Evolutionary conservation across 2,888 invertebrate genomes (phyloP), one percentile per base, ranked within the genome.

Genomic region (Drosophila maculinotata): DNA sequence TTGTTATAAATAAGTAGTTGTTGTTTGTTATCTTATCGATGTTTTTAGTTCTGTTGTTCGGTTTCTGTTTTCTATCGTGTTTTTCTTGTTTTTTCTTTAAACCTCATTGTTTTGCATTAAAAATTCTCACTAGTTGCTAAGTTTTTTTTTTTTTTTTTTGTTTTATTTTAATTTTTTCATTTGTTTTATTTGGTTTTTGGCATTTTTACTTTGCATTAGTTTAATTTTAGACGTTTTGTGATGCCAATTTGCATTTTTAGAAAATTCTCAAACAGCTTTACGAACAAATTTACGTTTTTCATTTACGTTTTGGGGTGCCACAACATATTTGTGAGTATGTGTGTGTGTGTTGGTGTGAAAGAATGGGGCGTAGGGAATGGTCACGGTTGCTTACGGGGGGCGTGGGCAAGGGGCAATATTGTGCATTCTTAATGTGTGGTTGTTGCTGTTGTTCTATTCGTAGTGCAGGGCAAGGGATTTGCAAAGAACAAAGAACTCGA

Each of bases 211-310:
- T 66, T 64, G 58, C 63, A 41, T 65, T 67, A 17, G 63, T 66
- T 77, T 53, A 72, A 65, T 66, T 69, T 73, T 64, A 69, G 56
- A 56, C 56, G 60, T 69, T 69, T 45, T 69, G 65, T 65, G 60
- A 51, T 79, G 76, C 59, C 69, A 69, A 67, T 67, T 73, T 71
- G 63, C 52, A 64, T 57, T 70, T 69, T 69, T 80, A 57, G 74
- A 83, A 80, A 78, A 78, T 78, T 75, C 64, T 59, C 70, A 72
- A 72, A 72, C 70, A 75, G 72, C 54, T 70, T 70, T 65, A 70
- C 72, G 71, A 75, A 70, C 71, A 59, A 67, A 58, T 68, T 60
- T 62, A 67, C 41, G 69, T 64, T 63, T 65, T 39, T 69, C 44
- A 51, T 54, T 70, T 62, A 59, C 58, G 51, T 58, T 58, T 74